These are phyloP conservation scores for Trypoxylus dichotomus DNA, from an alignment of 1,140 invertebrate genomes.

Conservation along the genomic window DNA sequence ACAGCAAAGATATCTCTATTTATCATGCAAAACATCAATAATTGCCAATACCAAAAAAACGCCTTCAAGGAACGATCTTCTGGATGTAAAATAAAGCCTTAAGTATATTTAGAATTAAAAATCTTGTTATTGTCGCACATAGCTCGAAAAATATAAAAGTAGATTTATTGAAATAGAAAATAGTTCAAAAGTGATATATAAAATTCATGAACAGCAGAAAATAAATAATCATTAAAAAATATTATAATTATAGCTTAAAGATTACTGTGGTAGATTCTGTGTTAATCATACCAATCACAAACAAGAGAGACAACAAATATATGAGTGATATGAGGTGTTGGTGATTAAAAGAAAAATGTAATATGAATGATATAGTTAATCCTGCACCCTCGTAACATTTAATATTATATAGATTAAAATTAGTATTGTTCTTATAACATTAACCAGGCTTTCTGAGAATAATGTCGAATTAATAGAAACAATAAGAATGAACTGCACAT, in stretches of 20 bases:
- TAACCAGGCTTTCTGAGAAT: neutral
- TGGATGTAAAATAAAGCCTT: constrained; percentile 12
- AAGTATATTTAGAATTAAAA: constrained; percentile 31
- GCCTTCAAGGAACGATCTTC: neutral
- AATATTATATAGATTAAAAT: neutral
- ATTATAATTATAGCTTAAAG: neutral
- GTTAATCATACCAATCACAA: constrained; percentile 6
- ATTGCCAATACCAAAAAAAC: constrained; percentile 11
- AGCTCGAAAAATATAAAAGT: constrained; percentile 23
- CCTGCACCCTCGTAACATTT: constrained; percentile 12
- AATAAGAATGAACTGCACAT: too few species aligned
- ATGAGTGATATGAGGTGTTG: neutral
- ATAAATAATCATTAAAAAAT: neutral
- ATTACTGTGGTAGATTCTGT: neutral
- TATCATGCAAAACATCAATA: constrained; percentile 18
- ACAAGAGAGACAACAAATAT: constrained; percentile 15
- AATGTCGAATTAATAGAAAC: neutral
- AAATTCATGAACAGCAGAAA: neutral
- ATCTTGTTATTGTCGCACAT: constrained; percentile 24
- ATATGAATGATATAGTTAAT: neutral
- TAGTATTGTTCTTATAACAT: neutral
- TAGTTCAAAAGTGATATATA: constrained; percentile 7
- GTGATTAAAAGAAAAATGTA: constrained; percentile 15
- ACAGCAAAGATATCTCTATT: neutral
- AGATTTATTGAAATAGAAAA: constrained; percentile 13